These are phyloP conservation scores for Myotis pilosus DNA, from an alignment of 2,797 vertebrate genomes.

Conservation along the genomic window DNA sequence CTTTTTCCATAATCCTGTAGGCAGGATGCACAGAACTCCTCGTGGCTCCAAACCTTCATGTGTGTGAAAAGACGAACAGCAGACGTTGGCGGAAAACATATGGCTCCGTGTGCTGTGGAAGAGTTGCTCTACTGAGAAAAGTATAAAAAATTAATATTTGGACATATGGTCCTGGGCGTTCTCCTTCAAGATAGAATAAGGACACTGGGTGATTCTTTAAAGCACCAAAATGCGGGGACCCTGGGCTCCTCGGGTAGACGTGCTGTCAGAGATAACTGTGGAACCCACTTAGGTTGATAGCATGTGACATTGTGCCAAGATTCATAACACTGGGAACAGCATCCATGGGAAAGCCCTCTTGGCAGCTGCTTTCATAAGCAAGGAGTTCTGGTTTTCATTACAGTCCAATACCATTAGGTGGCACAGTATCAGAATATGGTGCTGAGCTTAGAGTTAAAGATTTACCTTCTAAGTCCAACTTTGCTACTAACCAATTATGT, in stretches of 20 bases:
- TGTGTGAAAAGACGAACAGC: conserved; percentile 59
- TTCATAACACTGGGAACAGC: conserved; percentile 12
- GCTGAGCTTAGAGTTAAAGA: conserved; percentile 42
- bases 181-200: background rate
- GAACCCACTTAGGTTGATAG: background rate
- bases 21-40: conserved; percentile 40
- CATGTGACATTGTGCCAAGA: conserved; percentile 42
- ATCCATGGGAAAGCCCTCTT: conserved; percentile 18
- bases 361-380: conserved; percentile 55
- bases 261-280: background rate
- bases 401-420: conserved; percentile 37
- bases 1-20: conserved; percentile 46
- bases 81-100: conserved; percentile 9
- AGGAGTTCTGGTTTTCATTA: conserved; percentile 67
- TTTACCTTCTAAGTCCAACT: conserved; percentile 47
- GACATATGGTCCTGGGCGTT: background rate
- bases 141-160: background rate
- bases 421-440: conserved; percentile 11
- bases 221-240: background rate
- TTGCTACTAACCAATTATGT: conserved; percentile 48
- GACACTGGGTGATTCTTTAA: background rate
- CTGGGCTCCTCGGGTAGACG: background rate
- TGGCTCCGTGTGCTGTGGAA: background rate
- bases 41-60: background rate
- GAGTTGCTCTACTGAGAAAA: background rate